A percentile compares a stretch with the other conserved stretches of the same genome.
Conservation (phyloP, 2,113 vertebrate genomes). For the Seriola aureovittata region DNA sequence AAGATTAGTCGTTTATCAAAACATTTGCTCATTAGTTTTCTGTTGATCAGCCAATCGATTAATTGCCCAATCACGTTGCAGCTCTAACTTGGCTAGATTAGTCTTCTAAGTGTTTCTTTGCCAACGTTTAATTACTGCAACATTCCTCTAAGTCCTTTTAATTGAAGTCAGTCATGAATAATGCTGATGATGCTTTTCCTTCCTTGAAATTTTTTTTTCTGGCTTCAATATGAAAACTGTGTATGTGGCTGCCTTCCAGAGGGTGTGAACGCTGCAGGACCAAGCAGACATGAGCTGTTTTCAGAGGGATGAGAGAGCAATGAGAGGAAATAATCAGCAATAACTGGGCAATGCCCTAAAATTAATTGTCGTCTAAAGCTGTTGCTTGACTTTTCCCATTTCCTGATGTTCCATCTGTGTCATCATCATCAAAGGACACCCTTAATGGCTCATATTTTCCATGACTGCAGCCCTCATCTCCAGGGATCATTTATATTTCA, state of each 20-base stretch:
- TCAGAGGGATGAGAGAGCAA: slow-evolving; percentile 1
- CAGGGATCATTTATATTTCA: slow-evolving; percentile 51
- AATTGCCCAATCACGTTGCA: not conserved
- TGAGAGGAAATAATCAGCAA: slow-evolving; percentile 13
- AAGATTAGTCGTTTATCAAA: not conserved
- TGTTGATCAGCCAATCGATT: not conserved
- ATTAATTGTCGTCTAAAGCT: not conserved
- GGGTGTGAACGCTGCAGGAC: not conserved
- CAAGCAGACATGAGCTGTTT: not conserved
- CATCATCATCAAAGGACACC: slow-evolving; percentile 66
- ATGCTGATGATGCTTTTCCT: not conserved
- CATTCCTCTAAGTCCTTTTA: not conserved
- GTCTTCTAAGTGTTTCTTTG: not conserved
- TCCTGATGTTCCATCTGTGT: slow-evolving; percentile 52
- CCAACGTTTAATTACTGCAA: not conserved
- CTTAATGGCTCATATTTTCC: slow-evolving; percentile 68
- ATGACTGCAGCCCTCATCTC: slow-evolving; percentile 70
- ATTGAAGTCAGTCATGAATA: not conserved
- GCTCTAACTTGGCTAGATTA: not conserved
- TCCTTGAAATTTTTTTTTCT: not conserved
- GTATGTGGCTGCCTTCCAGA: not conserved
- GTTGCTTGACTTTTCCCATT: slow-evolving; percentile 41
- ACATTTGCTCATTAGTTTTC: not conserved
- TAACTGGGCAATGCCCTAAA: slow-evolving; percentile 3
- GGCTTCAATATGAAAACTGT: not conserved